Evolutionary conservation across 2,888 invertebrate genomes (phyloP), one percentile per base, ranked within the genome.

Genomic region (Rhagophthalmus giganteus): DNA sequence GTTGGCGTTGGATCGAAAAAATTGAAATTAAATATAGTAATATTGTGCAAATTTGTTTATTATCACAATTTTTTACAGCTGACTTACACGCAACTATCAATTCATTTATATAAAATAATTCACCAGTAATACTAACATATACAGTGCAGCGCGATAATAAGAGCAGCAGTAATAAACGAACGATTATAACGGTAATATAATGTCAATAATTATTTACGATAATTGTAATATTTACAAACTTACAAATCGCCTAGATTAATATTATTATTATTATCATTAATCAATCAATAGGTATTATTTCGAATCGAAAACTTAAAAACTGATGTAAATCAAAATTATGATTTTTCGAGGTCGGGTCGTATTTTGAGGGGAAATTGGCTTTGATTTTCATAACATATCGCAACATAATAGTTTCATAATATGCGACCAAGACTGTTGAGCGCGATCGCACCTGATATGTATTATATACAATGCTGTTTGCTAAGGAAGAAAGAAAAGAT

Each of bases 41-140:
- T 9, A 62, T 71, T 72, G 72, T 73, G 73, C 72, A 73, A 73
- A 73, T 73, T 71, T 72, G 68, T 73, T 72, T 74, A 74, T 74
- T 74, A 74, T 74, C 74, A 74, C 74, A 74, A 74, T 74, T 71
- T 70, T 57, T 69, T 74, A 74, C 74, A 74, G 73, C 74, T 47
- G 72, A 59, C 71, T 71, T 72, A 72, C 71, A 72, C 70, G 64
- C 69, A 55, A 69, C 61, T 65, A 68, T 63, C 59, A 45, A 59
- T 60, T 60, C 49, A 57, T 57, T 59, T 67, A 66, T 67, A 68
- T 67, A 67, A 68, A 68, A 68, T 66, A 67, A 69, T 64, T 62
- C 65, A 65, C 60, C 60, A 58, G 55, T 59, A 64, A 61, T 63
- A 64, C 62, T 65, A 67, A 66, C 64, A 61, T 64, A 64, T 58